Conservation (phyloP, 2,797 vertebrate genomes). For the Anas flavirostris region DNA sequence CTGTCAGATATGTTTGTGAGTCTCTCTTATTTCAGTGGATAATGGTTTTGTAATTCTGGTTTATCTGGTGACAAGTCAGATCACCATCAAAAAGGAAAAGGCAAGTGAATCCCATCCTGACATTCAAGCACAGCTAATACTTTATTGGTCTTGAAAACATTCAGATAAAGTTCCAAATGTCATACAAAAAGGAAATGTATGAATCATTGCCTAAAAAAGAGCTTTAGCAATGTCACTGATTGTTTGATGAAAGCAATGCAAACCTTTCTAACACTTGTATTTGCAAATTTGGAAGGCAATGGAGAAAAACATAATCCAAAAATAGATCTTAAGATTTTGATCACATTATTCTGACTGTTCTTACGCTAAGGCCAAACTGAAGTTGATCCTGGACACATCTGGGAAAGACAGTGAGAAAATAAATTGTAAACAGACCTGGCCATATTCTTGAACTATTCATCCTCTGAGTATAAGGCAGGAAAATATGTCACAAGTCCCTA, state of each 20-base stretch:
- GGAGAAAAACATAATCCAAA: not conserved
- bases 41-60: slow-evolving; percentile 39
- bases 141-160: not conserved
- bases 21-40: not conserved
- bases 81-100: slow-evolving; percentile 26
- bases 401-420: not conserved
- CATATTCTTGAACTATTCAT: not conserved
- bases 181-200: not conserved
- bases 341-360: not conserved
- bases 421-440: not conserved
- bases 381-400: not conserved
- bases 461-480: not conserved
- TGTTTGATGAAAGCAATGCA: not conserved
- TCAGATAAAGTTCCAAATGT: not conserved
- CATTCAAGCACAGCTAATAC: not conserved
- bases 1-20: slow-evolving; percentile 1
- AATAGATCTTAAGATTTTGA: not conserved
- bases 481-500: not conserved
- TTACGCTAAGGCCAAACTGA: not conserved
- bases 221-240: not conserved
- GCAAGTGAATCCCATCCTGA: not conserved
- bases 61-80: slow-evolving; percentile 20
- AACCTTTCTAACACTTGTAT: not conserved
- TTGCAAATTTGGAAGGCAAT: not conserved
- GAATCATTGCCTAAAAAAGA: not conserved